Evolutionary conservation across 1,140 invertebrate genomes (phyloP).

Genomic region (Homalodisca vitripennis): DNA sequence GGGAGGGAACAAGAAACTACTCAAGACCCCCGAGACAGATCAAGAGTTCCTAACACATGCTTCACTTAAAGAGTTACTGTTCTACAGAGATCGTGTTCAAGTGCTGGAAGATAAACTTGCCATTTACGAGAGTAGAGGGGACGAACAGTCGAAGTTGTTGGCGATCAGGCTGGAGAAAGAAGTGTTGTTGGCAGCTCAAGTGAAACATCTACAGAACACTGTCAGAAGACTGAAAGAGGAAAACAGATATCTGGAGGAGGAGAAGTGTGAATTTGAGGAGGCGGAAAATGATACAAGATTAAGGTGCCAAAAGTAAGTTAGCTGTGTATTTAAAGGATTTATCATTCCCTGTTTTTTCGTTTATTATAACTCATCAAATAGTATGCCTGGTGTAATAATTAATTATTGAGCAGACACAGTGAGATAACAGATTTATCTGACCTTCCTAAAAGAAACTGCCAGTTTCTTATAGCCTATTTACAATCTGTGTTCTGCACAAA

Average conservation of each 20-base stretch:
- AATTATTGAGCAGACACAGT: no score
- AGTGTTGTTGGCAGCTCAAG: slow-evolving; percentile 38
- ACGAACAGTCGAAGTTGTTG: slow-evolving; percentile 36
- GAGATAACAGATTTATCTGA: no score
- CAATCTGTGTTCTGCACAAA: no score
- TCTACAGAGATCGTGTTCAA: slow-evolving; percentile 38
- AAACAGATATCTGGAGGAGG: slow-evolving; percentile 47
- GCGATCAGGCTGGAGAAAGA: slow-evolving; percentile 38
- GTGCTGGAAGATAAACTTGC: slow-evolving; percentile 40
- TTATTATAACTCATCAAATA: no score
- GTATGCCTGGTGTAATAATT: no score
- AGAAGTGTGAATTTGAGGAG: slow-evolving; percentile 51
- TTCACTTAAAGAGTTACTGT: slow-evolving; percentile 37
- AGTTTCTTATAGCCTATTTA: no score
- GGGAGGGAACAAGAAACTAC: slow-evolving; percentile 30
- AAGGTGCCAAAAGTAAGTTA: slow-evolving; percentile 49
- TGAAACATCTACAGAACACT: slow-evolving; percentile 43
- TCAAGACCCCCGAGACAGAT: slow-evolving; percentile 16
- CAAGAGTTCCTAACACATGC: slow-evolving; percentile 23
- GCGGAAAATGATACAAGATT: slow-evolving; percentile 51
- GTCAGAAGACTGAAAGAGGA: slow-evolving; percentile 43
- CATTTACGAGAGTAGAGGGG: slow-evolving; percentile 40
- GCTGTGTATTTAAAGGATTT: background rate
- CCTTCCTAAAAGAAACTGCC: no score
- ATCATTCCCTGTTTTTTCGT: no score